Percentiles rank a stretch among this genome's conserved stretches.
Evolutionary conservation across 2,113 vertebrate species (phyloP).

Genomic region (Dendrocopos noguchii): DNA sequence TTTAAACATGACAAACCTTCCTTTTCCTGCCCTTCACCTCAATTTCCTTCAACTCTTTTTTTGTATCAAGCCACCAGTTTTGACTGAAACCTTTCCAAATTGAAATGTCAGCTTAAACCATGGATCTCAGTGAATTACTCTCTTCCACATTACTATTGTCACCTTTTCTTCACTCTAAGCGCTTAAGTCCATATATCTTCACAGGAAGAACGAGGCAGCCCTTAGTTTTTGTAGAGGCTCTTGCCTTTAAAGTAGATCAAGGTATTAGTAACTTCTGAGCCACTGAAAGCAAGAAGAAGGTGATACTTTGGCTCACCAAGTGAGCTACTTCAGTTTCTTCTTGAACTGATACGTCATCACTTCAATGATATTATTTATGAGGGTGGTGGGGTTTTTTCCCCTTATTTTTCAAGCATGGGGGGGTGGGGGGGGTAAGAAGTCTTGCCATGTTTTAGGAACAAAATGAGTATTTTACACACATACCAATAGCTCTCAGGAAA

Average conservation of each 20-base stretch:
- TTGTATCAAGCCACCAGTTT: background rate
- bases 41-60: background rate
- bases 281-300: background rate
- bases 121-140: fast-evolving
- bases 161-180: no score
- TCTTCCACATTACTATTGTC: background rate
- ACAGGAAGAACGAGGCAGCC: fast-evolving
- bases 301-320: background rate
- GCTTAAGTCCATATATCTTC: background rate
- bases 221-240: background rate
- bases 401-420: conserved; percentile 34
- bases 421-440: background rate
- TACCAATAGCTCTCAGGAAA: conserved; percentile 71
- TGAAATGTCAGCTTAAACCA: background rate
- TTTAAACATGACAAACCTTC: background rate
- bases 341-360: background rate
- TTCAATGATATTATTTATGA: background rate
- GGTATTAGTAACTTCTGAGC: background rate
- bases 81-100: background rate
- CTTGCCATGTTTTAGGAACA: conserved; percentile 69
- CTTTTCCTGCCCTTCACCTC: background rate
- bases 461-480: conserved; percentile 69
- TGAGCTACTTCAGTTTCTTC: background rate
- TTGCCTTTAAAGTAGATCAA: background rate
- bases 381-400: background rate